Percentiles rank a stretch among this genome's conserved stretches.
Conservation (phyloP, 1,140 invertebrate genomes). For the Papilio polyxenes region DNA sequence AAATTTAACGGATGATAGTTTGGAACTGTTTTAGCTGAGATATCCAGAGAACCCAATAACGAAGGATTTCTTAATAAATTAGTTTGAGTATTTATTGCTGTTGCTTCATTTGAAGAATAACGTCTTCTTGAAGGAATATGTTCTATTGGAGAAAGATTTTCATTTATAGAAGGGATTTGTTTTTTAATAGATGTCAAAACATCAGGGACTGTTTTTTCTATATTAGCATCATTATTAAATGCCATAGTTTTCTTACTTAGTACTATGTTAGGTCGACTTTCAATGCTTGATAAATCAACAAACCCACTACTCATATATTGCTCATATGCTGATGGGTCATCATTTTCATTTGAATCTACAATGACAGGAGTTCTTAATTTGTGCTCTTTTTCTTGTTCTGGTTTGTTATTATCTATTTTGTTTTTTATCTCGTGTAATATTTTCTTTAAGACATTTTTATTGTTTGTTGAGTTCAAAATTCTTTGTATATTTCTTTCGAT, state of each 20-base stretch:
- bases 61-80: background rate
- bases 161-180: background rate
- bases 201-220: background rate
- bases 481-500: background rate
- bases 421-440: background rate
- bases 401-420: background rate
- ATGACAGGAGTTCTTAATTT: background rate
- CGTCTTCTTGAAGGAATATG: slow-evolving; percentile 7
- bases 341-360: background rate
- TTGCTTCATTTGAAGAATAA: background rate
- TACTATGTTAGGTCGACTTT: background rate
- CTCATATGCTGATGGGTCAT: background rate
- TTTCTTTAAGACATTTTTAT: background rate
- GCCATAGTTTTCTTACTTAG: background rate
- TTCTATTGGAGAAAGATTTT: background rate
- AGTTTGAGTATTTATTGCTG: background rate
- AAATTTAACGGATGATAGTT: slow-evolving; percentile 2
- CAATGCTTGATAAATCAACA: background rate
- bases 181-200: background rate
- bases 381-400: background rate
- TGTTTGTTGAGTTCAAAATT: background rate
- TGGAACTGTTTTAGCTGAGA: background rate
- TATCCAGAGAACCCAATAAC: background rate
- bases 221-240: background rate
- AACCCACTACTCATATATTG: background rate